A percentile compares a stretch with the other conserved stretches of the same genome.
Conservation (phyloP, 1,140 invertebrate species). For the Laupala kohalensis region DNA sequence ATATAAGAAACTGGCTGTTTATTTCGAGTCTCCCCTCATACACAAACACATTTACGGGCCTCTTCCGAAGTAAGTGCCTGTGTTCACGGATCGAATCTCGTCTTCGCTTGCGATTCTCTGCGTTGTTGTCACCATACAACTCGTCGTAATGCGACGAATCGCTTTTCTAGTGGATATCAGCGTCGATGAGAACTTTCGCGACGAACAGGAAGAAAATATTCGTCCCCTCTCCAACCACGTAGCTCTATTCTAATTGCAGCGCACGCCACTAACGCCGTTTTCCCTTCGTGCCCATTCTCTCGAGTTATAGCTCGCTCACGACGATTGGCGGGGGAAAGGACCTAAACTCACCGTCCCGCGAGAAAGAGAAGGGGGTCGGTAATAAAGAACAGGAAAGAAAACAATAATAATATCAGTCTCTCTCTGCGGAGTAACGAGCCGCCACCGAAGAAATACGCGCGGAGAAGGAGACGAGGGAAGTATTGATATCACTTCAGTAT, state of each 20-base stretch:
- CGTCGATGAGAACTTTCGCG: too few relatives aligned
- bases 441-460: background rate
- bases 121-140: too few relatives aligned
- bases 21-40: too few relatives aligned
- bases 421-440: background rate
- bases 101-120: too few relatives aligned
- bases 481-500: conserved; percentile 9
- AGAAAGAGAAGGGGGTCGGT: background rate
- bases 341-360: background rate
- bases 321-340: background rate
- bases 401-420: conserved; percentile 5
- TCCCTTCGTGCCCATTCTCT: background rate
- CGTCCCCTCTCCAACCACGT: background rate
- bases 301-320: background rate
- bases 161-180: too few relatives aligned
- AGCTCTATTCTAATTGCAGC: background rate
- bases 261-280: background rate
- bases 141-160: too few relatives aligned
- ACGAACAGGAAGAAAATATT: background rate
- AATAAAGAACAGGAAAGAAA: conserved; percentile 10
- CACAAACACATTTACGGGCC: too few relatives aligned
- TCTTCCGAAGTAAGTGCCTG: too few relatives aligned
- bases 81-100: too few relatives aligned
- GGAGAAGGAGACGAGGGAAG: background rate
- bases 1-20: too few relatives aligned